A percentile compares a stretch with the other conserved stretches of the same genome.
Conservation (phyloP, 1,140 invertebrate genomes). For the Goniozus legneri region DNA sequence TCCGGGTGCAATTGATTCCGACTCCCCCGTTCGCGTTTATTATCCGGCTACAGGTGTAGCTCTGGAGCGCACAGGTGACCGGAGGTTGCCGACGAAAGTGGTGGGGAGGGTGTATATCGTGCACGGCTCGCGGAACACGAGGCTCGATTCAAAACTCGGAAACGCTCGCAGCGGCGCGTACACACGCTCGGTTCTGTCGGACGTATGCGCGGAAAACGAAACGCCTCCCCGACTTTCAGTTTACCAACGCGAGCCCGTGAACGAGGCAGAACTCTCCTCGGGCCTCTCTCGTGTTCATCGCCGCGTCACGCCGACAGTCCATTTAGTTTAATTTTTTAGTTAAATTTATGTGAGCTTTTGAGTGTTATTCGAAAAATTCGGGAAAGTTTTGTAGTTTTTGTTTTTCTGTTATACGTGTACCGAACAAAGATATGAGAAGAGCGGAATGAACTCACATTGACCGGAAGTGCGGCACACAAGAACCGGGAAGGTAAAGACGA, state of each 20-base stretch:
- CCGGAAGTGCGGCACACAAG: too few species aligned
- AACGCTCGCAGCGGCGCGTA: background rate
- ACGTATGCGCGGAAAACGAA: constrained; percentile 18
- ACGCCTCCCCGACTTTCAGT: constrained; percentile 17
- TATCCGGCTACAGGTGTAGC: background rate
- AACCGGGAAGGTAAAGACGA: too few species aligned
- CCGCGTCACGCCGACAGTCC: too few species aligned
- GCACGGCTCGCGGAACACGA: constrained; percentile 29
- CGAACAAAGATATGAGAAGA: too few species aligned
- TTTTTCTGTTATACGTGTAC: too few species aligned
- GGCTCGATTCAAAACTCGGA: constrained; percentile 29
- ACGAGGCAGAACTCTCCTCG: constrained; percentile 12
- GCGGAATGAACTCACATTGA: too few species aligned
- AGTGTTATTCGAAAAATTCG: too few species aligned
- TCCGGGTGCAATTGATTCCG: background rate
- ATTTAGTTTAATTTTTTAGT: too few species aligned
- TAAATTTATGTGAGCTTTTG: too few species aligned
- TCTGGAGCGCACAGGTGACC: constrained; percentile 18
- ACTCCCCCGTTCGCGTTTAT: background rate
- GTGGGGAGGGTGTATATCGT: too few species aligned
- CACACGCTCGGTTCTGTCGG: background rate
- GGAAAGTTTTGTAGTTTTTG: background rate
- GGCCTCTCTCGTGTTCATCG: too few species aligned
- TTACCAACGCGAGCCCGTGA: constrained; percentile 19
- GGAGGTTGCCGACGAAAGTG: constrained; percentile 9